Evolutionary conservation across 2,797 vertebrate species (phyloP).

Genomic region (Myotis vivesi): DNA sequence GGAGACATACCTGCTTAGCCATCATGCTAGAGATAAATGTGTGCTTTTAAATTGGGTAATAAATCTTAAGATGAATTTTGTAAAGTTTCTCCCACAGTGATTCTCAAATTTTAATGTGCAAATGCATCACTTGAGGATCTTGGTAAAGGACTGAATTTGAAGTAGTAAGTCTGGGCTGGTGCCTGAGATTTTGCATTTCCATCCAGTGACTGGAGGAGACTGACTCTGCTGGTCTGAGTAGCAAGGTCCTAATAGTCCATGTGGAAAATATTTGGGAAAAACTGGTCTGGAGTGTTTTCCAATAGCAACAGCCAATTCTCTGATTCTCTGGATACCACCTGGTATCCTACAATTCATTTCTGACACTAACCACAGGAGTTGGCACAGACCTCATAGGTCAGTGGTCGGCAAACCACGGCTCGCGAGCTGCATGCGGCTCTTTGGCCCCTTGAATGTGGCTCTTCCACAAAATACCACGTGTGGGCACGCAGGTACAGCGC

Average conservation of each 20-base stretch:
- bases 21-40: conserved; percentile 32
- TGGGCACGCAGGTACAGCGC: accelerated
- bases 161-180: not conserved
- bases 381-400: not conserved
- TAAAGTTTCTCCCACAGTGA: conserved; percentile 28
- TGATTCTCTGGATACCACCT: not conserved
- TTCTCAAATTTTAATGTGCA: conserved; percentile 36
- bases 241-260: not conserved
- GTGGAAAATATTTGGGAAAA: not conserved
- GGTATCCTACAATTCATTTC: not conserved
- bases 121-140: not conserved
- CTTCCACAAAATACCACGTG: too few species aligned
- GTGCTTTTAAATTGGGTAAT: conserved; percentile 37
- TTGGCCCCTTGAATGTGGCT: too few species aligned
- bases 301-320: not conserved
- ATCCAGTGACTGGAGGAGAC: not conserved
- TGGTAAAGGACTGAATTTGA: not conserved
- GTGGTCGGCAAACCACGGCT: too few species aligned
- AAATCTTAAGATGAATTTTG: conserved; percentile 57
- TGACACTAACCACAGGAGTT: not conserved
- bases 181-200: not conserved
- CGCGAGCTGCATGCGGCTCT: accelerated
- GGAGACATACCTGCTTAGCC: not conserved
- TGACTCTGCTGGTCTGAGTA: not conserved
- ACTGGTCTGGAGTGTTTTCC: not conserved